Evolutionary conservation across 37 sponge, comb jelly and placozoan genomes (phyloP).

Genomic region (Ephydatia muelleri): DNA sequence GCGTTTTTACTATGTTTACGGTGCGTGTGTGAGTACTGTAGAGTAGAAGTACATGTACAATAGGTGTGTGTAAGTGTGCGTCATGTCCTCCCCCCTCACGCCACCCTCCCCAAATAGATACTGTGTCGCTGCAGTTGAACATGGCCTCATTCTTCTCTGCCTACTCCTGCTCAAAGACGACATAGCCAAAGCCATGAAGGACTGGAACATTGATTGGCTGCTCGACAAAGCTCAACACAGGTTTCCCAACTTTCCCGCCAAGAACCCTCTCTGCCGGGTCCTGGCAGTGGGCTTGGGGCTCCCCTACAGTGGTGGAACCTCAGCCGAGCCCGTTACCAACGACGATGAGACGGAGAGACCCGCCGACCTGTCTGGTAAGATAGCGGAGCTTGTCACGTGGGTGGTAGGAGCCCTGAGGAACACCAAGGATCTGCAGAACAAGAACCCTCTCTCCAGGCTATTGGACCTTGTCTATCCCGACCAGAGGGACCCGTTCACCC

Average conservation of each 20-base stretch:
- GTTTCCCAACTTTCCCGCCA: slow-evolving; percentile 29
- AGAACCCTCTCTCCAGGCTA: slow-evolving; percentile 36
- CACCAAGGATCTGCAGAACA: slow-evolving; percentile 15
- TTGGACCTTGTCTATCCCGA: slow-evolving; percentile 3
- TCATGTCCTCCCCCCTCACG: neutral
- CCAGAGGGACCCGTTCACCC: slow-evolving; percentile 7
- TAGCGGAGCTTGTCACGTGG: neutral
- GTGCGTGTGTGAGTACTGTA: too few species aligned
- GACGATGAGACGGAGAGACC: neutral
- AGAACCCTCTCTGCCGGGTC: slow-evolving; percentile 3
- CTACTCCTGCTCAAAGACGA: neutral
- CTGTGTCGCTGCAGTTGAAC: slow-evolving; percentile 4
- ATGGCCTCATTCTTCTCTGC: slow-evolving; percentile 15
- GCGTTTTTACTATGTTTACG: too few species aligned
- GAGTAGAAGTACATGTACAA: neutral
- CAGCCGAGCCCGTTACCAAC: neutral
- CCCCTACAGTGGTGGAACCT: neutral
- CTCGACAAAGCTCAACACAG: neutral
- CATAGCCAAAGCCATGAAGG: slow-evolving; percentile 10
- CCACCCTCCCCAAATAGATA: neutral
- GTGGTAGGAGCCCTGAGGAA: slow-evolving; percentile 28
- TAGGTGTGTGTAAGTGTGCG: neutral
- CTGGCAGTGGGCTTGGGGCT: neutral
- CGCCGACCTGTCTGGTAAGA: neutral
- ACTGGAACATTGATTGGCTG: slow-evolving; percentile 29